Evolutionary conservation across 2,113 vertebrate species (phyloP).

Genomic region (Oplegnathus fasciatus): DNA sequence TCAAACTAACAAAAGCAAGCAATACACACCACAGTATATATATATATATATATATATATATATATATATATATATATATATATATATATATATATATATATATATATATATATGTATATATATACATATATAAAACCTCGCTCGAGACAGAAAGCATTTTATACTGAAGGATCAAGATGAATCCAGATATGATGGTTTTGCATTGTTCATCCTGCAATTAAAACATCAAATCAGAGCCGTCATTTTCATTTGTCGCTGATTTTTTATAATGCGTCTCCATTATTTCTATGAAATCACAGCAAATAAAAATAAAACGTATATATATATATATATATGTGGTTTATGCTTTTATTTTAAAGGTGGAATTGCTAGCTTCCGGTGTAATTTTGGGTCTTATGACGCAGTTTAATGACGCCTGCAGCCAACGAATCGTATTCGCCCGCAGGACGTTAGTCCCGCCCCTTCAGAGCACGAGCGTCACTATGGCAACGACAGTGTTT

Average conservation of each 20-base stretch:
- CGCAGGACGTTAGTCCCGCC: constrained; percentile 25
- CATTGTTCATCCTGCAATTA: neutral
- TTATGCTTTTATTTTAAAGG: constrained; percentile 46
- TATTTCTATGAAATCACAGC: neutral
- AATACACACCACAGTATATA: neutral
- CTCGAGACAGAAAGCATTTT: neutral
- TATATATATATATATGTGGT: neutral
- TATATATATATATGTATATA: too few relatives aligned
- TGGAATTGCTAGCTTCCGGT: accelerated
- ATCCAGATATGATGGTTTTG: neutral
- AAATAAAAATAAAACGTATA: neutral
- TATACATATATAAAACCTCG: too few relatives aligned
- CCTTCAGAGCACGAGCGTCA: neutral
- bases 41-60: too few relatives aligned
- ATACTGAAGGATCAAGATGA: neutral
- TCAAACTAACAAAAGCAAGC: accelerated
- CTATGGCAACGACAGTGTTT: constrained; percentile 67
- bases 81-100: too few relatives aligned
- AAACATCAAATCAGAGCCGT: neutral
- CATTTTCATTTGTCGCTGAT: neutral
- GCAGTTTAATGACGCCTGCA: too few relatives aligned
- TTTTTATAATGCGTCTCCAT: neutral
- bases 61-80: too few relatives aligned
- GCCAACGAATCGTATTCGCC: neutral
- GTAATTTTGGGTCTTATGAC: accelerated